Conservation (phyloP, 2,113 vertebrate species). For the Indicator indicator region DNA sequence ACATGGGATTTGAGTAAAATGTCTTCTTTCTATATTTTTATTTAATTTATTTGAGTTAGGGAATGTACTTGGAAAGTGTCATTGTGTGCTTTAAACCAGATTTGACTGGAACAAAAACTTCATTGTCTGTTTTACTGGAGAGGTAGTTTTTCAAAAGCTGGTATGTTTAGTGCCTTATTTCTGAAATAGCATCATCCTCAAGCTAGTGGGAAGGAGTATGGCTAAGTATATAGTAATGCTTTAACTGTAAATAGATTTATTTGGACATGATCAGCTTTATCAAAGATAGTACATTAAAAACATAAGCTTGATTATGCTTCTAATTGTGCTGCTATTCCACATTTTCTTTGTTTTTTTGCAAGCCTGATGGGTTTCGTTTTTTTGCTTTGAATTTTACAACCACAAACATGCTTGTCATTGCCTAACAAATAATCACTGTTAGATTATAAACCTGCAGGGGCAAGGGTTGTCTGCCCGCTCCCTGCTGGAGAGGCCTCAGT, state of each 20-base stretch:
- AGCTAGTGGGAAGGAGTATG: neutral
- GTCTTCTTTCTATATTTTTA: neutral
- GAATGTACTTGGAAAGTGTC: neutral
- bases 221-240: neutral
- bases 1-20: neutral
- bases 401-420: neutral
- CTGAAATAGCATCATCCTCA: neutral
- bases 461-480: conserved; percentile 30
- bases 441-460: neutral
- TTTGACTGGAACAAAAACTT: neutral
- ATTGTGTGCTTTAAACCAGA: neutral
- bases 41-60: neutral
- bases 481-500: neutral
- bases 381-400: conserved; percentile 1
- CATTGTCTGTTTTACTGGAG: neutral
- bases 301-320: neutral
- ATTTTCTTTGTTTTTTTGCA: neutral
- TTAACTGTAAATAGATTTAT: neutral
- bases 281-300: neutral
- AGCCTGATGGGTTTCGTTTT: neutral
- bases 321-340: neutral
- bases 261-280: neutral
- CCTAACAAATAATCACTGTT: conserved; percentile 53
- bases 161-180: neutral
- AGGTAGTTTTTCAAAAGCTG: neutral